Base-by-base conservation (phyloP, 2,113 vertebrate genomes). In the Nannospalax galili region DNA sequence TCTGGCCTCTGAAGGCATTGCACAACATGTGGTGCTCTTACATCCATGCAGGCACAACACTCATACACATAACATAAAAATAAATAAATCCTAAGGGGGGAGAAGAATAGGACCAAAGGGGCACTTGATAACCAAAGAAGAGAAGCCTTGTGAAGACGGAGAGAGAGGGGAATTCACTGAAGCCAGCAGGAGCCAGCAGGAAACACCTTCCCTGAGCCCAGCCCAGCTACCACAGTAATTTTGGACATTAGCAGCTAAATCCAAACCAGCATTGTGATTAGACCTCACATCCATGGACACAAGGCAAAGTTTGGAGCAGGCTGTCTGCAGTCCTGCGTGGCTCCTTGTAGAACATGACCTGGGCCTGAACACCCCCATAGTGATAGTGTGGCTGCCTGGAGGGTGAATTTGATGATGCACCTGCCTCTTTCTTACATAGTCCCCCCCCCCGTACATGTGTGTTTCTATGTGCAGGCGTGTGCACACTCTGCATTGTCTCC, bases 81-180 rank as follows among this genome's bases (percentile, higher is more conserved):
- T 52, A 52, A 52, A 52, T 52, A 52, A 52, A 52, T 52, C 11
- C 48, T 52, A 52, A 52, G 11, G 11, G 6, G 11, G 11, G 6
- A 42, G n/a, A 37, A 42, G 79, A 40, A n/a, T n/a, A n/a, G 8
- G 28, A 42, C 37, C 8, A 35, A 56, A 42, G 0, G 30, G 5
- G 16, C 35, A 40, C 1, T 11, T 3, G 22, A 35, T 26, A 6
- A n/a, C 69, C 19, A 28, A 26, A 37, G 40, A 17, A 64, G 48
- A 40, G 69, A 7, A 30, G 58, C 30, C 45, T 1, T 1, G 0
- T 1, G 45, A 24, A 26, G 32, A n/a, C 30, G 1, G 52, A 60
- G 35, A 11, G 70, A 35, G 40, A 28, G 5, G 69, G n/a, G 77
- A 56, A 12, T n/a, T n/a, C 0, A 1, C 17, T 0, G 11, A 35